Base-by-base conservation (phyloP, 2,888 invertebrate species). In the Tachystola acroxantha region DNA sequence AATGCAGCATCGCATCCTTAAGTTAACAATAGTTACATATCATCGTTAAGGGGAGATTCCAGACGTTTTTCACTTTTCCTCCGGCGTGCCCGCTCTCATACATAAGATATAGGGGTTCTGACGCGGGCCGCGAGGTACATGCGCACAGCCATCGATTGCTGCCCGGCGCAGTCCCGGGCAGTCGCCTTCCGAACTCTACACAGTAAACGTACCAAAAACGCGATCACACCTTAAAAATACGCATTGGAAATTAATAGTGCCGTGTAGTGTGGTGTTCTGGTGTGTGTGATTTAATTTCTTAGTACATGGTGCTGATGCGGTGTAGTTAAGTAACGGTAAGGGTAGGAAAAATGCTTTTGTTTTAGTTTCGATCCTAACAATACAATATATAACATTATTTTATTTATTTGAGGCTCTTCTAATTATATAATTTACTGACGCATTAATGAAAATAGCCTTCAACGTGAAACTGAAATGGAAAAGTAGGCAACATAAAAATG, bases 101-200 rank as follows among this genome's bases (percentile, higher is more conserved):
- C 81, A 85, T 82, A 84, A 85, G 82, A 81, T 78, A 84, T 82
- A 63, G 73, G 67, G 72, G 27, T 27, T 64, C 56, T 71, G 74
- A 69, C 73, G 78, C 68, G 65, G 59, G 63, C 48, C 52, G 50
- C 64, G 38, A 70, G 53, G 63, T 60, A 66, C 75, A 65, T 78
- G 86, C 86, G 86, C 79, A 74, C 51, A 57, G 24, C 72, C 61
- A 85, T 84, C 82, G 85, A 86, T 84, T 68, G 55, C 51, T 37
- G 43, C 45, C 47, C 64, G 57, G 63, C 72, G 67, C 66, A 61
- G 53, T 53, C 76, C 79, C 70, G 64, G 78, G 64, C 80, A 79
- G 84, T 82, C 69, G 66, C 65, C 69, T 56, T 57, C 53, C 57
- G 54, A 54, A 53, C 62, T 53, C 58, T 48, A 44, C 36, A 44